Evolutionary conservation across 2,113 vertebrate species (phyloP), one percentile per base, ranked within the genome.

Genomic region (Lethenteron reissneri): DNA sequence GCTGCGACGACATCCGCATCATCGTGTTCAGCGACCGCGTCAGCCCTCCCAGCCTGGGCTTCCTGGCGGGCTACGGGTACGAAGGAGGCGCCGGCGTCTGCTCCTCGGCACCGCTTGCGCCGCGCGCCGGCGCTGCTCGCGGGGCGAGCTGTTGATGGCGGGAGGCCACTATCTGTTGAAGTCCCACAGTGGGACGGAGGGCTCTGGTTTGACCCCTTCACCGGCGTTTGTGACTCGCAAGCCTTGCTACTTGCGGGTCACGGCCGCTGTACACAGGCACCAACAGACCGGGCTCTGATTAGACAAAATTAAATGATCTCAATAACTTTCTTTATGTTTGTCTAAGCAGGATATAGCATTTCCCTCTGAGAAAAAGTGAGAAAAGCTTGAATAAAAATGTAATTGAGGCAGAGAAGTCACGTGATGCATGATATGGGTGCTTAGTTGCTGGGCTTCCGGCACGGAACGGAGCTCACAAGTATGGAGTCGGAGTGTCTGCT

Each of bases 31-130:
- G 75, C 12, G 85, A 88, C 76, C 86, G 85, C 79, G 86, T 85
- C 77, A 88, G 85, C 75, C 86, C 87, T 15, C 77, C 81, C 69
- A 86, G 83, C 73, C 76, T 84, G 76, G 84, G 83, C 58, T 86
- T 87, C 74, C 76, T 87, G 72, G 84, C 80, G 1, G 85, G 83
- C 78, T 83, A 86, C 0, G 79, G 86, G 85, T 85, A 78, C 71
- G 83, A 73, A 60, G 19, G 12, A 11, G 56, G 14, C 7, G 19
- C 3, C 14, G 25, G 11, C 9, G 11, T 25, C 56, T 14, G 11
- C 70, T 14, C 62, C 56, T 70, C 56, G 21, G 21, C 56, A 6
- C 13, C 56, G 57, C 25, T 73, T 68, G 71, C n/a, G 14, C 2
- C 56, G 6, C 59, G 71, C n/a, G 14, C 2, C 56, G 6, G 62